A percentile compares a stretch with the other conserved stretches of the same genome.
Conservation (phyloP, 2,888 invertebrate genomes). For the Diaprepes abbreviatus region DNA sequence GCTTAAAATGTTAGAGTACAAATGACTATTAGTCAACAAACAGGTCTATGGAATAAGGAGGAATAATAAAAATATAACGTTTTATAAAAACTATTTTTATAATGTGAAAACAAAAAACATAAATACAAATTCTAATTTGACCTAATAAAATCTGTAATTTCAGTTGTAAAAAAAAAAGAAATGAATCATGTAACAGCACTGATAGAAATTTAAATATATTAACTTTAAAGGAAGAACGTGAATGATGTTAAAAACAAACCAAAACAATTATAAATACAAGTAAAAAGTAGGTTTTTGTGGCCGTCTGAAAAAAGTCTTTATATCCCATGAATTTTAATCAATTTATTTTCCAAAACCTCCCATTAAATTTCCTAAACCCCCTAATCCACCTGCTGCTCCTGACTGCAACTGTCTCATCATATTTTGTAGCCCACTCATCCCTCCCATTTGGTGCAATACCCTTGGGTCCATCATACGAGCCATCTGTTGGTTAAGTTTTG, state of each 20-base stretch:
- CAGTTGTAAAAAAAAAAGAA: neutral
- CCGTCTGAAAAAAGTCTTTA: neutral
- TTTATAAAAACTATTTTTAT: conserved; percentile 19
- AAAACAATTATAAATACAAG: neutral
- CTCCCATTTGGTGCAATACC: conserved; percentile 97
- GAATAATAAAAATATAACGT: no score
- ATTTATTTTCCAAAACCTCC: conserved; percentile 68
- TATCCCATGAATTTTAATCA: neutral
- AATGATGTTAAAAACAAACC: neutral
- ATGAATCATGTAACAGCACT: neutral
- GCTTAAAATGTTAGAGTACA: no score
- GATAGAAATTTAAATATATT: conserved; percentile 1
- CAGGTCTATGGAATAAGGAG: no score
- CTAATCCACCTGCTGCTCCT: conserved; percentile 72
- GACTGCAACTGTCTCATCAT: conserved; percentile 96
- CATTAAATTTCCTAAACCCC: conserved; percentile 72
- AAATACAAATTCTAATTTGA: conserved; percentile 9
- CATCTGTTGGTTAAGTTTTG: conserved; percentile 99
- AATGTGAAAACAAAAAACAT: conserved; percentile 12
- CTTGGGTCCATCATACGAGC: conserved; percentile 99
- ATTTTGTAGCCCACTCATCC: conserved; percentile 94
- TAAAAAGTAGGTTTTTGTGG: neutral
- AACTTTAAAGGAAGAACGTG: neutral
- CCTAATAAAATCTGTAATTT: neutral
- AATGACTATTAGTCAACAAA: no score